A percentile compares a stretch with the other conserved stretches of the same genome.
These are phyloP conservation scores for Macheiramphus alcinus DNA, from an alignment of 2,113 vertebrate species.

Conservation along the genomic window DNA sequence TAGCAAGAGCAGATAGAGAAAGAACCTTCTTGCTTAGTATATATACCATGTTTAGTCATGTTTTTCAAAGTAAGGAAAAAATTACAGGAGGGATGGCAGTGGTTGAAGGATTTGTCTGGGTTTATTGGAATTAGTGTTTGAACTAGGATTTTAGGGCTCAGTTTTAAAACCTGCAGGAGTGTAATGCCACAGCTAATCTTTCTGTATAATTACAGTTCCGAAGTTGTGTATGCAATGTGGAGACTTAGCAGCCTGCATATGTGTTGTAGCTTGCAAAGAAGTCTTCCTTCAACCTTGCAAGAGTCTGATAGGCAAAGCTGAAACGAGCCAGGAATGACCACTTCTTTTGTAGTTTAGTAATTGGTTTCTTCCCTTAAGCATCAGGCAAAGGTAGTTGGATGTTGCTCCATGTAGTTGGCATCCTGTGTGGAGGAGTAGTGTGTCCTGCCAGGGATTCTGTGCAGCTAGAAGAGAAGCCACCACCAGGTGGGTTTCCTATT, in stretches of 20 bases:
- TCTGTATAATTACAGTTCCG: not conserved
- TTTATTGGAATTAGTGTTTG: slow-evolving; percentile 42
- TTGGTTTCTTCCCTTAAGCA: not conserved
- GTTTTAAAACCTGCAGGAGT: slow-evolving; percentile 35
- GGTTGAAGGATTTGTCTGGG: slow-evolving; percentile 13
- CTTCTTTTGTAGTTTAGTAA: not conserved
- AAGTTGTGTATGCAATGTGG: not conserved
- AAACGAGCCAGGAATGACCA: not conserved
- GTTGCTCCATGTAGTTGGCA: not conserved
- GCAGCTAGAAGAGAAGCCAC: not conserved
- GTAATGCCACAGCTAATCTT: slow-evolving; percentile 54
- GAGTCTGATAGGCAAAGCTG: not conserved
- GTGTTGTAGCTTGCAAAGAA: not conserved
- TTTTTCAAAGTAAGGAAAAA: not conserved
- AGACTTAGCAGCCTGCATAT: not conserved
- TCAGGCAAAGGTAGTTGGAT: not conserved
- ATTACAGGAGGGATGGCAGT: not conserved
- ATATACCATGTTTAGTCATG: rapidly evolving
- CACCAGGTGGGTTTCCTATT: not conserved
- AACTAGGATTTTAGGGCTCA: slow-evolving; percentile 19
- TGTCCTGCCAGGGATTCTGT: not conserved
- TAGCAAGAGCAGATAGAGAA: not conserved
- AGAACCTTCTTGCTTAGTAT: not conserved
- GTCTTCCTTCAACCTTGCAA: not conserved
- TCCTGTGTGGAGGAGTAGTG: rapidly evolving